Evolutionary conservation across 2,113 vertebrate species (phyloP), one percentile per base, ranked within the genome.

Genomic region (Pyxicephalus adspersus): DNA sequence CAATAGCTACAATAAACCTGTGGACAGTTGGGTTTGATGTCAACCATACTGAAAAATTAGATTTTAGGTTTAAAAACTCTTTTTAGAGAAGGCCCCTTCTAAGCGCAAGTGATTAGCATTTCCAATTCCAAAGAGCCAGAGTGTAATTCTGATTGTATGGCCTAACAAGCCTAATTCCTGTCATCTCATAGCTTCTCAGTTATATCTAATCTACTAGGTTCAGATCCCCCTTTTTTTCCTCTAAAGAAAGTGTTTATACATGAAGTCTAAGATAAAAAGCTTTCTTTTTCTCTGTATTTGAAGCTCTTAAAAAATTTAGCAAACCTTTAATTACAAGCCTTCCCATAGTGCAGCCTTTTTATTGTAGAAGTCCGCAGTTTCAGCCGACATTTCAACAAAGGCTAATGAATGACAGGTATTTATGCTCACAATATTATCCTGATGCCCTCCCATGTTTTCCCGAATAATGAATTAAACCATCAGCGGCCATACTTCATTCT

Each of bases 331-430:
- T 81, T 81, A 74, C 79, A 73, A 74, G 79, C 79, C 79, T 65
- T 81, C 79, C 79, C 61, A 55, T 72, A 38, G 79, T 55, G 79
- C 60, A 8, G 79, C n/a, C 70, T 81, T 81, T 81, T 81, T 20
- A 81, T 73, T 70, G 60, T 38, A 50, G 55, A 66, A 80, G 70
- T 74, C 79, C 79, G 57, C 28, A 34, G 38, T 81, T 55, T 74
- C 70, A 65, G 45, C 28, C 65, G 68, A 65, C 79, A 45, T 74
- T 81, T 60, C 51, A 74, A 81, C 79, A 81, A 81, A 64, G 68
- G 50, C 70, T 81, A 81, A 81, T 81, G 79, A 81, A 81, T 81
- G 79, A 81, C 79, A 74, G 79, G 70, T 81, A 81, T 81, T n/a
- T 81, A 81, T 81, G 79, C 22, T 63, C 28, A 55, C 70, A 64